phyloP scores from a whole-genome alignment of 2,888 invertebrate species.

The Agrochola macilenta region DNA sequence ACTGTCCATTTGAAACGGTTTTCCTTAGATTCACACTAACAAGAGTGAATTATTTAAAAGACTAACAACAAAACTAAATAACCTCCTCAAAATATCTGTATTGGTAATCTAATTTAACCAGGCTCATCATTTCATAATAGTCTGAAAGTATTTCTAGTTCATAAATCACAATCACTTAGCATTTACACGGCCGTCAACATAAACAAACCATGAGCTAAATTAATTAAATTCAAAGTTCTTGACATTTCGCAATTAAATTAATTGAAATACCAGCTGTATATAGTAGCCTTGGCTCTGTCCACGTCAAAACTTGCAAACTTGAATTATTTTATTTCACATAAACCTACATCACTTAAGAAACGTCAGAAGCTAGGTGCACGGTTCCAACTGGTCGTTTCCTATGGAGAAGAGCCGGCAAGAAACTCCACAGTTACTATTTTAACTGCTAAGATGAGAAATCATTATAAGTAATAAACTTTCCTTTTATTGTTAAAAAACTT shows the following conservation, averaged over 20 bases:
- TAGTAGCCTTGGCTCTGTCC: too few species aligned
- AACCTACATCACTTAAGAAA: too few species aligned
- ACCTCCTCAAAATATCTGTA: not conserved
- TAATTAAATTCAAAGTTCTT: slow-evolving; percentile 4
- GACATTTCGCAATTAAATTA: not conserved
- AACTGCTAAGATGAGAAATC: too few species aligned
- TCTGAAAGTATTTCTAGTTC: not conserved
- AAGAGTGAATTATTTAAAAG: not conserved
- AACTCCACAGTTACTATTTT: too few species aligned
- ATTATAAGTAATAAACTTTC: too few species aligned
- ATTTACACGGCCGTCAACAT: not conserved
- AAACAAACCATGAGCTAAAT: not conserved
- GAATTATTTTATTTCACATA: too few species aligned
- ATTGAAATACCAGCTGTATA: not conserved
- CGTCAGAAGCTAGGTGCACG: too few species aligned
- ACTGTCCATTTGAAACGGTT: too few species aligned
- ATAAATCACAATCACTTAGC: slow-evolving; percentile 18
- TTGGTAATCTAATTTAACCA: not conserved
- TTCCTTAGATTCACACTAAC: not conserved
- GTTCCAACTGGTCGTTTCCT: too few species aligned
- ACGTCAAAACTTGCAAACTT: not conserved
- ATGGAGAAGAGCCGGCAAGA: too few species aligned
- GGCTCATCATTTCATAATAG: not conserved
- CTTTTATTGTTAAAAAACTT: too few species aligned
- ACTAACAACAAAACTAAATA: not conserved